Conservation (phyloP, 2,797 vertebrate genomes). For the Myotis myotis region DNA sequence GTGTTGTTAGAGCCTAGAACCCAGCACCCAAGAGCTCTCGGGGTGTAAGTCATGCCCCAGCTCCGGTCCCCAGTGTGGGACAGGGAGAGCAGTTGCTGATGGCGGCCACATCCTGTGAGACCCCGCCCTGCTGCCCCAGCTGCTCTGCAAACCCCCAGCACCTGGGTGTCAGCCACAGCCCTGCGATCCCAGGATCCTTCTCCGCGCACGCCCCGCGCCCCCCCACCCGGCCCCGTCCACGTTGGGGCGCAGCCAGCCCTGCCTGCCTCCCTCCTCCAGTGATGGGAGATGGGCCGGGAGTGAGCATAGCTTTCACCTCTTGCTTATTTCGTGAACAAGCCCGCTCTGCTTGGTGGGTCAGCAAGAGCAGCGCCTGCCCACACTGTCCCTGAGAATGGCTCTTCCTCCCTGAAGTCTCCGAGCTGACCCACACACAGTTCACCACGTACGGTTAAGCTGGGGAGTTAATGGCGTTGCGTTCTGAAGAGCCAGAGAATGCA, state of each 20-base stretch:
- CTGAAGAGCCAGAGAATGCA: background rate
- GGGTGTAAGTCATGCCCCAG: background rate
- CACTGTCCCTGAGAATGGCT: background rate
- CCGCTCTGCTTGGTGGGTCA: background rate
- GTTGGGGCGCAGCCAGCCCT: too few species aligned
- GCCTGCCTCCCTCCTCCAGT: too few species aligned
- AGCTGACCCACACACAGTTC: background rate
- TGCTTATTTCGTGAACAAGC: background rate
- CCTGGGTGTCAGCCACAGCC: background rate
- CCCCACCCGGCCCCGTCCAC: rapidly evolving
- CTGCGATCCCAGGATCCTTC: background rate
- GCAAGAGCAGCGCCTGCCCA: background rate
- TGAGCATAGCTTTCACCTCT: background rate
- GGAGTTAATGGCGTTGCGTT: background rate
- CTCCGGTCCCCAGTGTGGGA: background rate
- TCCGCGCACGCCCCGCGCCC: too few species aligned
- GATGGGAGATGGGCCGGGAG: too few species aligned
- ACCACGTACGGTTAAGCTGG: background rate
- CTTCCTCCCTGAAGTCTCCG: background rate
- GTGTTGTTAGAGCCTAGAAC: background rate
- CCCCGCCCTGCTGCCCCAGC: background rate
- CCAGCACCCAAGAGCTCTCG: background rate
- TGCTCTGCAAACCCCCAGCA: background rate
- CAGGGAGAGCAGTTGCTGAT: background rate
- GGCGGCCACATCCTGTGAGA: too few species aligned